A percentile compares a stretch with the other conserved stretches of the same genome.
phyloP scores from a whole-genome alignment of 1,140 invertebrate genomes.

The Drosophila seguyi region DNA sequence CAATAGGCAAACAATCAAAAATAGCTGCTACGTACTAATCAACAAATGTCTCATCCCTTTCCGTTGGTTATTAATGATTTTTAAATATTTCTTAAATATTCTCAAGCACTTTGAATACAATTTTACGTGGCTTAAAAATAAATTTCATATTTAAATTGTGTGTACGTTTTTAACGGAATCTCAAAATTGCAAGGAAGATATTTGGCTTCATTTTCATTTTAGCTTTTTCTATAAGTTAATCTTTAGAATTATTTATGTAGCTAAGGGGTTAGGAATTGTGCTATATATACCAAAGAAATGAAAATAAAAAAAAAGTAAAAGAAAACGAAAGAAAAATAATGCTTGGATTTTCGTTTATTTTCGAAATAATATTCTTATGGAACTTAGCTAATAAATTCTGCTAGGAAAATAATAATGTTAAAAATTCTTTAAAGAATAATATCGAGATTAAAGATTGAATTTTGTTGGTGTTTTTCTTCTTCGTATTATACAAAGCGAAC shows the following conservation, averaged over 20 bases:
- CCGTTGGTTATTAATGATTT: slow-evolving; percentile 34
- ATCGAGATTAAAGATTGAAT: slow-evolving; percentile 68
- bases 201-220: slow-evolving; percentile 58
- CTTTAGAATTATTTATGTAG: slow-evolving; percentile 11
- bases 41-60: slow-evolving; percentile 58
- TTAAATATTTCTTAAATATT: slow-evolving; percentile 78
- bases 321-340: slow-evolving; percentile 53
- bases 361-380: slow-evolving; percentile 49
- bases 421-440: slow-evolving; percentile 50
- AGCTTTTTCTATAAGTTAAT: slow-evolving; percentile 11
- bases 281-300: background rate
- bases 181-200: slow-evolving; percentile 81
- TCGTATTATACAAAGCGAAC: slow-evolving; percentile 39
- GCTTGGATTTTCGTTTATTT: slow-evolving; percentile 44
- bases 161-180: slow-evolving; percentile 81
- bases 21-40: slow-evolving; percentile 71
- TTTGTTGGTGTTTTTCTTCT: slow-evolving; percentile 20
- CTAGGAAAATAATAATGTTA: slow-evolving; percentile 67
- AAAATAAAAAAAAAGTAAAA: slow-evolving; percentile 20
- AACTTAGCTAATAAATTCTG: slow-evolving; percentile 76
- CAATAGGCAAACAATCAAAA: slow-evolving; percentile 63
- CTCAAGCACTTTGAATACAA: slow-evolving; percentile 75
- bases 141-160: slow-evolving; percentile 66
- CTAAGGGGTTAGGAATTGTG: slow-evolving; percentile 12
- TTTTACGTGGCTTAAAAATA: slow-evolving; percentile 66